These are phyloP conservation scores for Dimorphilus gyrociliatus DNA, from an alignment of 2,888 invertebrate species.

Conservation along the genomic window DNA sequence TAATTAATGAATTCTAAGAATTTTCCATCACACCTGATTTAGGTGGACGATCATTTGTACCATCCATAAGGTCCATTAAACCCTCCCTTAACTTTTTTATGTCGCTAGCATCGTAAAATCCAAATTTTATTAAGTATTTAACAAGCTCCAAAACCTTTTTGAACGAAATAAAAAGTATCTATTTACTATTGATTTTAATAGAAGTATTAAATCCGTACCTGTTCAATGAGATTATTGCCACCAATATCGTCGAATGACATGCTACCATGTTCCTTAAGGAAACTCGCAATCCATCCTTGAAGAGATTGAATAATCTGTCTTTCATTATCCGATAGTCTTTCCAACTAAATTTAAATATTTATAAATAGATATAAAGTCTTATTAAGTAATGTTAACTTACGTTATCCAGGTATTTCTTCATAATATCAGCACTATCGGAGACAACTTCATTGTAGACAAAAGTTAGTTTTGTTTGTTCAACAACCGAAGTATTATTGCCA, in stretches of 20 bases:
- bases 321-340: no score
- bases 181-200: background rate
- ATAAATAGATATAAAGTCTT: no score
- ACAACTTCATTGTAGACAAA: conserved; percentile 1
- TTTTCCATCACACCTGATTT: no score
- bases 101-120: conserved; percentile 18
- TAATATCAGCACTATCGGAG: no score
- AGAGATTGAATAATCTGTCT: conserved; percentile 24
- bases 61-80: conserved; percentile 17
- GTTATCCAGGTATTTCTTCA: no score
- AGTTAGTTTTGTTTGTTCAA: conserved; percentile 1
- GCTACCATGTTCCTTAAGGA: conserved; percentile 21
- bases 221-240: conserved; percentile 28
- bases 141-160: conserved; percentile 16
- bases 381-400: no score
- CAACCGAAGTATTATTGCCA: background rate
- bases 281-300: conserved; percentile 27
- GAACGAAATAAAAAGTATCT: no score
- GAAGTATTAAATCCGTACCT: conserved; percentile 13
- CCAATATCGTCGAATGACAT: conserved; percentile 28
- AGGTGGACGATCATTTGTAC: conserved; percentile 16
- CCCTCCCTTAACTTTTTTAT: conserved; percentile 15
- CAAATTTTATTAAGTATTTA: conserved; percentile 16
- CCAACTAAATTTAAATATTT: no score
- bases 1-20: background rate